phyloP scores from a whole-genome alignment of 2,888 invertebrate species.

The Entomobrya proxima region DNA sequence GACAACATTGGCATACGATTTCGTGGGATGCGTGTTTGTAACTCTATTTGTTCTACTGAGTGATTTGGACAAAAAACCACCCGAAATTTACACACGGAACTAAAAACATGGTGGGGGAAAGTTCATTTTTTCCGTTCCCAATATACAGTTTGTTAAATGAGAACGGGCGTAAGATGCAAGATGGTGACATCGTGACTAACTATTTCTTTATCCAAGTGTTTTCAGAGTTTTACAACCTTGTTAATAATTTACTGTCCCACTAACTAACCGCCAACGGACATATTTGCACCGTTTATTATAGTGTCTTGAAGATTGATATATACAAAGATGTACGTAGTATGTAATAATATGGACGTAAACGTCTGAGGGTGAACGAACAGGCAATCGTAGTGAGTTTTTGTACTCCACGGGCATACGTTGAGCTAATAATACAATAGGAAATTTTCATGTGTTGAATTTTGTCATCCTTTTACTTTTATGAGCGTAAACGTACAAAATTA shows the following conservation, averaged over 20 bases:
- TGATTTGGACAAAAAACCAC: slow-evolving; percentile 11
- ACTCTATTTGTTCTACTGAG: not conserved
- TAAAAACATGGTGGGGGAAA: slow-evolving; percentile 7
- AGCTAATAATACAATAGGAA: slow-evolving; percentile 11
- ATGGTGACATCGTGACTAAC: slow-evolving; percentile 37
- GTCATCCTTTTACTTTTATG: slow-evolving; percentile 56
- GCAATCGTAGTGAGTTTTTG: too few relatives aligned
- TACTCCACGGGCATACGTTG: not conserved
- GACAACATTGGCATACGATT: not conserved
- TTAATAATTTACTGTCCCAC: slow-evolving; percentile 29
- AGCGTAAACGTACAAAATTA: not conserved
- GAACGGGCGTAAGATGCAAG: not conserved
- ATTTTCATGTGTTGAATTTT: slow-evolving; percentile 35
- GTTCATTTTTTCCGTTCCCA: not conserved
- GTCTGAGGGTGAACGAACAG: too few relatives aligned
- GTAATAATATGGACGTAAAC: not conserved
- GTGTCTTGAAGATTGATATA: slow-evolving; percentile 7
- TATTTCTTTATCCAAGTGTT: not conserved
- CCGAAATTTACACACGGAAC: slow-evolving; percentile 41
- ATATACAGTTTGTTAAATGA: not conserved
- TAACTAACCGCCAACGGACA: slow-evolving; percentile 18
- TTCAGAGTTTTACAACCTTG: slow-evolving; percentile 20
- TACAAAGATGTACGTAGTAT: too few relatives aligned
- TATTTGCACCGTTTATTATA: not conserved
- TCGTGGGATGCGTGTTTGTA: not conserved